These are phyloP conservation scores for Ostrea edulis DNA, from an alignment of 1,140 invertebrate genomes.

Conservation along the genomic window DNA sequence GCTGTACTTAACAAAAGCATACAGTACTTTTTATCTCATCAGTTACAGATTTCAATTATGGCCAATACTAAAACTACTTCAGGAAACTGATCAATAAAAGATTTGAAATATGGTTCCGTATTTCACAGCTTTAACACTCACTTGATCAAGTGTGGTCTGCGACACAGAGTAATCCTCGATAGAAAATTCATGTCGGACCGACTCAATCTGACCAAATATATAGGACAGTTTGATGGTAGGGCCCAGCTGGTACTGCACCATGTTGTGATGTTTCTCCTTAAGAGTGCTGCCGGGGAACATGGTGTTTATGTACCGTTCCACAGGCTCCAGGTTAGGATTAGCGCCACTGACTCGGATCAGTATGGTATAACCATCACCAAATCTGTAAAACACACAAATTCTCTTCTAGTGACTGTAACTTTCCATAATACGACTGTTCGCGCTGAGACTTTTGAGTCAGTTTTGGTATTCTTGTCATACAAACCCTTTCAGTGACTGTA, in stretches of 20 bases:
- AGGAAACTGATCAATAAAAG: too few relatives aligned
- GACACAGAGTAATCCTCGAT: conserved; percentile 81
- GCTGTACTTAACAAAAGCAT: not conserved
- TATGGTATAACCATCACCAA: conserved; percentile 88
- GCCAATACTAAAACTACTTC: too few relatives aligned
- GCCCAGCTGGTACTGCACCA: conserved; percentile 85
- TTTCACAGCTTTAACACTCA: conserved; percentile 51
- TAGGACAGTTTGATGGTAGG: conserved; percentile 71
- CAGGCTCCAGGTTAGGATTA: conserved; percentile 59
- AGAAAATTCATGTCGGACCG: conserved; percentile 71
- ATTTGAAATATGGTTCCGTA: too few relatives aligned
- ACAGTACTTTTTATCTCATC: not conserved
- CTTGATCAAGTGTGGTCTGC: conserved; percentile 82
- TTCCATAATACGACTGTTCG: not conserved
- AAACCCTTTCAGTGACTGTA: conserved; percentile 66
- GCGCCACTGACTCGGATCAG: conserved; percentile 80
- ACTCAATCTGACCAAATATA: conserved; percentile 79
- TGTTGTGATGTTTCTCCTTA: conserved; percentile 87
- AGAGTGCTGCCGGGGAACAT: conserved; percentile 73
- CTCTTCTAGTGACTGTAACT: not conserved
- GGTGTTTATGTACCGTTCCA: conserved; percentile 69
- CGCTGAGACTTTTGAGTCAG: not conserved
- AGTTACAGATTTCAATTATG: not conserved
- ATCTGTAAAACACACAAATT: conserved; percentile 80
- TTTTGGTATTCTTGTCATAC: not conserved